A percentile compares a stretch with the other conserved stretches of the same genome.
Conservation (phyloP, 1,140 invertebrate species). For the Drosophila mauritiana region DNA sequence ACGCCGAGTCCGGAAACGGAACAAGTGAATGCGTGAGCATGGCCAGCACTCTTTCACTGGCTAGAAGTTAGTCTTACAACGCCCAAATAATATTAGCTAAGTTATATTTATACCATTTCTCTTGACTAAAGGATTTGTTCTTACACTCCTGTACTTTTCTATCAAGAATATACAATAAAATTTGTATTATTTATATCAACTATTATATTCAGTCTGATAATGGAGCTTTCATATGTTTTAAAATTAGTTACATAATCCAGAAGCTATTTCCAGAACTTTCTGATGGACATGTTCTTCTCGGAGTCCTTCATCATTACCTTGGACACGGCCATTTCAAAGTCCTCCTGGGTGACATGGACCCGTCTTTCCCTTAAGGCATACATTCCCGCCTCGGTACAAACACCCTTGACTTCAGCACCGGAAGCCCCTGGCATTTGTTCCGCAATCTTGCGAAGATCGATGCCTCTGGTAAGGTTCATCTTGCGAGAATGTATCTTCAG, state of each 20-base stretch:
- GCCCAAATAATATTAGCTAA: constrained; percentile 25
- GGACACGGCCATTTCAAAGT: constrained; percentile 99
- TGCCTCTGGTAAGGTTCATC: constrained; percentile 99
- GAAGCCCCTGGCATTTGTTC: constrained; percentile 99
- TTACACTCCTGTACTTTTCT: too few relatives aligned
- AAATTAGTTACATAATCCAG: too few relatives aligned
- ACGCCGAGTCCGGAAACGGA: constrained; percentile 29
- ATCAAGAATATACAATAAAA: too few relatives aligned
- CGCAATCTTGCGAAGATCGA: constrained; percentile 99
- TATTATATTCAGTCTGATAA: too few relatives aligned
- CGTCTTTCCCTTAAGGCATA: constrained; percentile 98
- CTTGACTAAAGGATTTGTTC: too few relatives aligned
- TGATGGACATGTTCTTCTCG: constrained; percentile 99
- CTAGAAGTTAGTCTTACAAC: constrained; percentile 28
- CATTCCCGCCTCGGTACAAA: constrained; percentile 99
- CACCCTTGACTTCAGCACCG: constrained; percentile 99
- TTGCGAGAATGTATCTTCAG: constrained; percentile 99
- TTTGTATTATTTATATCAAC: too few relatives aligned
- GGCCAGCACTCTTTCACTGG: constrained; percentile 55
- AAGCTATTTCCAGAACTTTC: constrained; percentile 99
- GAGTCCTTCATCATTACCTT: constrained; percentile 99
- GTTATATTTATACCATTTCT: neutral
- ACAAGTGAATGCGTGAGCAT: constrained; percentile 61
- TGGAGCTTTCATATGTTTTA: too few relatives aligned
- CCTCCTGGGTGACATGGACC: constrained; percentile 99